A percentile compares a stretch with the other conserved stretches of the same genome.
phyloP scores from a whole-genome alignment of 2,113 vertebrate genomes.

The Dasyornis broadbenti region DNA sequence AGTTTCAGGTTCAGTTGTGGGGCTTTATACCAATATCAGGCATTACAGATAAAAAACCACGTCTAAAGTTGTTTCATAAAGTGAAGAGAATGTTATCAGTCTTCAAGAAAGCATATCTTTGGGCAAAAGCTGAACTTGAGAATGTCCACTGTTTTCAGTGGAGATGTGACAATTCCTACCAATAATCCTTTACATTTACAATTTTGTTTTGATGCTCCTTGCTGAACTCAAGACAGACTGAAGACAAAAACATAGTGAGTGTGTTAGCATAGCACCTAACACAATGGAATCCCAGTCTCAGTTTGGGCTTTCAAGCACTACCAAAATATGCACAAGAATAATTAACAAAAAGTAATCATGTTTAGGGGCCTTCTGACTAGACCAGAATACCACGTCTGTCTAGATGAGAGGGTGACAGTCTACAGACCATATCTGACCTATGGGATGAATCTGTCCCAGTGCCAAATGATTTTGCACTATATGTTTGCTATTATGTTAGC shows the following conservation, averaged over 20 bases:
- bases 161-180: not conserved
- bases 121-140: not conserved
- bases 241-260: accelerated
- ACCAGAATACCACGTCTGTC: not conserved
- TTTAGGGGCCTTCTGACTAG: not conserved
- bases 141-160: not conserved
- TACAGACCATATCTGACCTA: not conserved
- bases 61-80: not conserved
- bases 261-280: not conserved
- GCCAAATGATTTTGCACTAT: not conserved
- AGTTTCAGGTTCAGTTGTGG: not conserved
- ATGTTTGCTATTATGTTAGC: not conserved
- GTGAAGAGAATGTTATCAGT: not conserved
- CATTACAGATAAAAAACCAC: not conserved
- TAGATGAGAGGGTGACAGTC: not conserved
- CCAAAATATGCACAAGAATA: not conserved
- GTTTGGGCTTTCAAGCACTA: not conserved
- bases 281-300: not conserved
- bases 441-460: not conserved
- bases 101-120: not conserved
- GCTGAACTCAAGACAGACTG: not conserved
- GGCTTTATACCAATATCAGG: not conserved
- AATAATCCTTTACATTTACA: not conserved
- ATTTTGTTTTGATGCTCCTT: not conserved
- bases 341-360: not conserved